Evolutionary conservation across 53 echinoderm and acorn worm species (phyloP).

Genomic region (Paracentrotus lividus): DNA sequence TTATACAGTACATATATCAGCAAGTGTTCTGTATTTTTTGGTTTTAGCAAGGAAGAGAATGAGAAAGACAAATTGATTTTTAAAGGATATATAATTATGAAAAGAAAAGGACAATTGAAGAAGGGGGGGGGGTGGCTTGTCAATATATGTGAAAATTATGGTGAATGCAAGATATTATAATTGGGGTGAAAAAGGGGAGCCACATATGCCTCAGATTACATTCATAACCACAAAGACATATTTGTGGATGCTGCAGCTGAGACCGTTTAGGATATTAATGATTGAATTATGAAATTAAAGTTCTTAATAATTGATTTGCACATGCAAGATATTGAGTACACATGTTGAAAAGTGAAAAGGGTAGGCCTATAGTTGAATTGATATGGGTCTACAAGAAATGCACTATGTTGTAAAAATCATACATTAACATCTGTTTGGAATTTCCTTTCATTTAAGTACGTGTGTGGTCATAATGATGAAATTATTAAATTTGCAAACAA

Average conservation of each 20-base stretch:
- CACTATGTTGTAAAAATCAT: neutral
- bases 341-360: neutral
- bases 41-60: too few species aligned
- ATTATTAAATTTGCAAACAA: neutral
- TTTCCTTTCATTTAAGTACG: neutral
- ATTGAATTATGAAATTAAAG: constrained; percentile 8
- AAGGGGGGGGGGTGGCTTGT: neutral
- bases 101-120: neutral
- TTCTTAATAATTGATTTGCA: neutral
- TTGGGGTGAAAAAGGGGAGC: neutral
- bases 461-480: constrained; percentile 3
- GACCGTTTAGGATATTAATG: neutral
- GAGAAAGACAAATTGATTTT: too few species aligned
- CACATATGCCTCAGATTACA: neutral
- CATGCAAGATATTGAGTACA: constrained; percentile 2
- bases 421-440: neutral
- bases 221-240: constrained; percentile 13
- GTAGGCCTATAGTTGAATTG: constrained; percentile 21
- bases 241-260: neutral
- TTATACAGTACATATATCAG: too few species aligned
- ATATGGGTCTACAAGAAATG: neutral
- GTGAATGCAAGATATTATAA: neutral
- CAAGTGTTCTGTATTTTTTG: too few species aligned
- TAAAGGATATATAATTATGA: too few species aligned
- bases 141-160: neutral